Evolutionary conservation across 2,113 vertebrate species (phyloP).

Genomic region (Orycteropus afer): DNA sequence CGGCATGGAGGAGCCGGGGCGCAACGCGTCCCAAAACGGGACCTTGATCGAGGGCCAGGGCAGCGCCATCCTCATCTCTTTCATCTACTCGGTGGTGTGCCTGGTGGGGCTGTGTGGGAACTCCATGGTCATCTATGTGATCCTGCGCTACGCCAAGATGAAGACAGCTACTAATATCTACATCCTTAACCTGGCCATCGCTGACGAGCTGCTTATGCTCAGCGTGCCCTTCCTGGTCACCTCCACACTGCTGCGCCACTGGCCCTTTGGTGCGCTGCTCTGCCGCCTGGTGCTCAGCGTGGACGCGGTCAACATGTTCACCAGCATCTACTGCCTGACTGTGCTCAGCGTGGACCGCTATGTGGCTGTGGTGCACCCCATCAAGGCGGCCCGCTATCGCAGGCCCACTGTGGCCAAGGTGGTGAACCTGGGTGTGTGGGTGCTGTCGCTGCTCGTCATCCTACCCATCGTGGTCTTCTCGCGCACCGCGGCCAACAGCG

Average conservation of each 20-base stretch:
- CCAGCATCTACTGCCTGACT: constrained; percentile 94
- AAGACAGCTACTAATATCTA: constrained; percentile 96
- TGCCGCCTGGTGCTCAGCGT: constrained; percentile 94
- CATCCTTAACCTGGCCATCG: constrained; percentile 94
- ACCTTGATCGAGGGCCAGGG: constrained; percentile 90
- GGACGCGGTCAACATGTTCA: constrained; percentile 97
- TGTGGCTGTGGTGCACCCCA: constrained; percentile 94
- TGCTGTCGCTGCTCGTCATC: constrained; percentile 92
- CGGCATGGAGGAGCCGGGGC: constrained; percentile 79
- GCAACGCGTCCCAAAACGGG: constrained; percentile 84
- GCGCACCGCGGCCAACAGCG: constrained; percentile 90
- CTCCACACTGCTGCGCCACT: constrained; percentile 93
- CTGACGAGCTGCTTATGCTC: constrained; percentile 94
- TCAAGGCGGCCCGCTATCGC: constrained; percentile 93
- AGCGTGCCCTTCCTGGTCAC: constrained; percentile 95
- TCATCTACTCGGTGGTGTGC: constrained; percentile 95
- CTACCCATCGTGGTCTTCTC: constrained; percentile 94
- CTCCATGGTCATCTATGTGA: constrained; percentile 95
- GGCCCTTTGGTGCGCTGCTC: constrained; percentile 93
- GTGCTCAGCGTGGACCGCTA: constrained; percentile 95
- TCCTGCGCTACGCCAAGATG: constrained; percentile 95
- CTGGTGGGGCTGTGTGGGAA: constrained; percentile 94
- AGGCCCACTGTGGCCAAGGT: constrained; percentile 93
- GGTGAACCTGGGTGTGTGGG: constrained; percentile 93
- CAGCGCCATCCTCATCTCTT: constrained; percentile 94